These are phyloP conservation scores for Chaetophractus vellerosus DNA, from an alignment of 2,797 vertebrate genomes.

Conservation along the genomic window DNA sequence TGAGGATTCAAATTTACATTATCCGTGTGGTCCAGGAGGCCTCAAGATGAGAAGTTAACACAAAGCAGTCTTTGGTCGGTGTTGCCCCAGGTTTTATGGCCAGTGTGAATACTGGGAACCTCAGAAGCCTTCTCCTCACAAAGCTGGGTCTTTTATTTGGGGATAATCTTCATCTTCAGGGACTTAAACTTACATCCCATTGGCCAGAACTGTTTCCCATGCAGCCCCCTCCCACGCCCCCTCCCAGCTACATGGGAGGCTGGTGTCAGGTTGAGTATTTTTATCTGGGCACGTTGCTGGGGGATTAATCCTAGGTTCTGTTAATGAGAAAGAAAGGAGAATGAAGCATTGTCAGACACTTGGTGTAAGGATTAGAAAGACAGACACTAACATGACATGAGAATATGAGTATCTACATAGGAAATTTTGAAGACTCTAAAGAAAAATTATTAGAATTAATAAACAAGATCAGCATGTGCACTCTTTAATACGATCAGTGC, in stretches of 20 bases:
- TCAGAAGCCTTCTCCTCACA: not conserved
- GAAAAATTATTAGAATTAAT: conserved; percentile 58
- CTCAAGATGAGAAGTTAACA: not conserved
- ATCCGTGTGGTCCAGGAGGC: not conserved
- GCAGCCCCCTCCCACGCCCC: not conserved
- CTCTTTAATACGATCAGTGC: not conserved
- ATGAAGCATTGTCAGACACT: not conserved
- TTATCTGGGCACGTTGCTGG: not conserved
- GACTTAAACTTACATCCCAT: not conserved
- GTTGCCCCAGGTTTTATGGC: not conserved
- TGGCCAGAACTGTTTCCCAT: not conserved
- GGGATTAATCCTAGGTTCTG: conserved; percentile 32
- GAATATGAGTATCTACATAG: conserved; percentile 73
- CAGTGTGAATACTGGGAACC: not conserved
- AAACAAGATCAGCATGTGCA: not conserved
- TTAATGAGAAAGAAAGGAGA: not conserved
- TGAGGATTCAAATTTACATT: not conserved
- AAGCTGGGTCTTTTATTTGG: not conserved
- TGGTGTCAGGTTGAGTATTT: not conserved
- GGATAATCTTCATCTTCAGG: not conserved
- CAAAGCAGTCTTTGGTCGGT: not conserved
- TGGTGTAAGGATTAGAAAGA: not conserved
- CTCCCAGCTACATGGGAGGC: conserved; percentile 11
- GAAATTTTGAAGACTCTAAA: not conserved
- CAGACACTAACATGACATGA: not conserved